Evolutionary conservation across 2,888 invertebrate species (phyloP).

Genomic region (Arge pagana): DNA sequence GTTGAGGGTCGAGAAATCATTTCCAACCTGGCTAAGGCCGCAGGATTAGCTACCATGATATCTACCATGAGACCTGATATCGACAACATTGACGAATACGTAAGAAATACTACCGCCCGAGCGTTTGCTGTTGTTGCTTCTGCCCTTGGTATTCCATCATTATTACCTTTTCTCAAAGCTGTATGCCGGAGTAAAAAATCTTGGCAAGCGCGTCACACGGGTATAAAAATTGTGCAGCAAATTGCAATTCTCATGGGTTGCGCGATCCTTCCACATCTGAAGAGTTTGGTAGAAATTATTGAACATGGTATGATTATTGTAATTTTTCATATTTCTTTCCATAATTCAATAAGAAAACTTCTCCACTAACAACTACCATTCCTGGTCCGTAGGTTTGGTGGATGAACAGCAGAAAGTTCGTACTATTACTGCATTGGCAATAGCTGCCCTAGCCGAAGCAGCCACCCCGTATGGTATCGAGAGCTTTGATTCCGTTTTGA

Average conservation of each 20-base stretch:
- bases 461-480: slow-evolving; percentile 99
- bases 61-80: slow-evolving; percentile 99
- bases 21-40: slow-evolving; percentile 98
- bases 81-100: slow-evolving; percentile 99
- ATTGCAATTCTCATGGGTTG: slow-evolving; percentile 99
- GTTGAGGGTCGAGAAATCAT: slow-evolving; percentile 99
- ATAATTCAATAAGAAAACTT: background rate
- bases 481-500: slow-evolving; percentile 98
- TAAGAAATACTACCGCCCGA: slow-evolving; percentile 97
- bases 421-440: slow-evolving; percentile 97
- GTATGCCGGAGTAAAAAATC: slow-evolving; percentile 99
- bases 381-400: slow-evolving; percentile 80
- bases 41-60: slow-evolving; percentile 99
- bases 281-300: slow-evolving; percentile 98
- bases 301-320: slow-evolving; percentile 78
- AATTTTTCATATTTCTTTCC: background rate
- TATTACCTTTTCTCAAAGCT: slow-evolving; percentile 97
- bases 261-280: slow-evolving; percentile 97
- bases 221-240: slow-evolving; percentile 99
- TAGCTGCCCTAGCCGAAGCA: slow-evolving; percentile 98
- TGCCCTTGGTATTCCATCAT: slow-evolving; percentile 95
- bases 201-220: slow-evolving; percentile 98
- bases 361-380: no score
- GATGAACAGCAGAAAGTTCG: slow-evolving; percentile 99
- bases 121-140: slow-evolving; percentile 99